Evolutionary conservation across 2,888 invertebrate genomes (phyloP), one percentile per base, ranked within the genome.

Genomic region (Panzeria rudis): DNA sequence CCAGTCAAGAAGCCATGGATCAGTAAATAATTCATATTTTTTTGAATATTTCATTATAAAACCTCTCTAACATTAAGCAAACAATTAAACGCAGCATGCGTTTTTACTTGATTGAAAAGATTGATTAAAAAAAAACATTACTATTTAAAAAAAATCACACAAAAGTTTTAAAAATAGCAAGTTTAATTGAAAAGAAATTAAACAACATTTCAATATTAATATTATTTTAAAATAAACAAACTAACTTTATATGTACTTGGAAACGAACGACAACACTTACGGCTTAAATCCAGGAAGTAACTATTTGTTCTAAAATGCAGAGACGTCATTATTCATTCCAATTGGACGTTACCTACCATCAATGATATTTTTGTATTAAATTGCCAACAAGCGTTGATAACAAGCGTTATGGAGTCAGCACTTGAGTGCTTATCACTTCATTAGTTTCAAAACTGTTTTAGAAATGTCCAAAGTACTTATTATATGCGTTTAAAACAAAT

Each of bases 1-100:
- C 92, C 86, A 92, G 92, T 87, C 92, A 92, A 76, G 87, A 92
- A 88, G 92, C 93, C 75, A 93, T 93, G 92, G 92, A 92, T 88
- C 92, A 92, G 87, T 92, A 92, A 88, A 81, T 62, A 62, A 75
- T 29, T 54, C 32, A 72, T 68, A 25, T 68, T 41, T 59, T 38
- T 84, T 80, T 69, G 11, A 69, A 73, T 78, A 59, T 64, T 84
- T 80, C 73, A 71, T 78, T 81, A 44, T 47, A 72, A 73, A 59
- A 75, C 38, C 47, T 41, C 23, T 62, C 20, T 64, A 78, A 75
- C 23, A 73, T 64, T 75, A 56, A 78, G 81, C 52, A 35, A 68
- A 61, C 44, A 32, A 61, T 59, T 23, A 56, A 77, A 78, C 62
- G 82, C 82, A 78, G 32, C 32, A 82, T 78, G 82, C 82, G 78